Evolutionary conservation across 2,797 vertebrate genomes (phyloP).

Genomic region (Smutsia gigantea): DNA sequence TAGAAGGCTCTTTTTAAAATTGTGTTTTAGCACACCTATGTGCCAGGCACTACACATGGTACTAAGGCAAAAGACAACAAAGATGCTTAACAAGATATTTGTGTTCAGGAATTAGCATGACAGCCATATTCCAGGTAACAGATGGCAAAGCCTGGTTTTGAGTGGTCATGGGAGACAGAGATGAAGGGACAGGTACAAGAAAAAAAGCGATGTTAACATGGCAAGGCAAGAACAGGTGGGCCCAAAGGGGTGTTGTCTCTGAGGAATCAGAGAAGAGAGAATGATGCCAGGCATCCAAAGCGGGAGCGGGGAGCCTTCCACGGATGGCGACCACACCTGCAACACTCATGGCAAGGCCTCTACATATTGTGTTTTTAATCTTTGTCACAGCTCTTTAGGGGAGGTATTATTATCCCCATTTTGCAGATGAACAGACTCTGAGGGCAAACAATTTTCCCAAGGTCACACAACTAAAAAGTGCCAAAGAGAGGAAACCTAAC

Average conservation of each 20-base stretch:
- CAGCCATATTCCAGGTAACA: not conserved
- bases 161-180: not conserved
- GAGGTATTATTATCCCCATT: not conserved
- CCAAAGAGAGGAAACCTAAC: not conserved
- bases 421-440: not conserved
- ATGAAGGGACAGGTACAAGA: not conserved
- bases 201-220: not conserved
- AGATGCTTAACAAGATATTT: not conserved
- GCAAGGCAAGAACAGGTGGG: not conserved
- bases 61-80: not conserved
- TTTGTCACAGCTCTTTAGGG: not conserved
- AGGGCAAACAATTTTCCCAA: not conserved
- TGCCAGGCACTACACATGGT: not conserved
- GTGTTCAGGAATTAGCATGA: not conserved
- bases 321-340: not conserved
- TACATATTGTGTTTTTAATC: not conserved
- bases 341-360: not conserved
- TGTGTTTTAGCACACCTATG: not conserved
- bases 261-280: not conserved
- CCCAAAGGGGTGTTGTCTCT: rapidly evolving
- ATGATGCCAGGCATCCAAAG: not conserved
- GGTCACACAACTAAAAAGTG: not conserved
- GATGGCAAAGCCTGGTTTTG: not conserved
- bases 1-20: not conserved
- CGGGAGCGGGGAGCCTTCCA: no score